phyloP scores from a whole-genome alignment of 2,113 vertebrate genomes.

The Sturnus vulgaris region DNA sequence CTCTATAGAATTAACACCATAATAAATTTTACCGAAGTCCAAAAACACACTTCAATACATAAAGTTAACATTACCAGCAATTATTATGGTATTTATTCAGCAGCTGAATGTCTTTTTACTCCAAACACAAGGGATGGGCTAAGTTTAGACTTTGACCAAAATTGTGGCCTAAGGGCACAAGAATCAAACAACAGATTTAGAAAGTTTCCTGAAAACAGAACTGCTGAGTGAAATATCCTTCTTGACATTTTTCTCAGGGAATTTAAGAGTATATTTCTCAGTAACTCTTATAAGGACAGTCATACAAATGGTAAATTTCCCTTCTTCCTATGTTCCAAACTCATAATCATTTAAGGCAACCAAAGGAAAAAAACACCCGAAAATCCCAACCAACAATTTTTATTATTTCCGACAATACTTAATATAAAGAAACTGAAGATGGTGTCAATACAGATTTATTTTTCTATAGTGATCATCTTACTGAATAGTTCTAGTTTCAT shows the following conservation, averaged over 20 bases:
- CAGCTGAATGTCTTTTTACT: not conserved
- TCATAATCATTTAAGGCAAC: not conserved
- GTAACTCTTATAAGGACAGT: not conserved
- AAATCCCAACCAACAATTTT: not conserved
- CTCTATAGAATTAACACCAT: slow-evolving; percentile 71
- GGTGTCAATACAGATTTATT: not conserved
- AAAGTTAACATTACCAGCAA: not conserved
- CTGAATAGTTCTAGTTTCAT: not conserved
- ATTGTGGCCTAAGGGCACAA: not conserved
- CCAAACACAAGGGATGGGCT: not conserved
- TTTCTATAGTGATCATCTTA: not conserved
- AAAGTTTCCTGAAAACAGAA: not conserved
- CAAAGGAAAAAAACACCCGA: not conserved
- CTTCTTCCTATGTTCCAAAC: not conserved
- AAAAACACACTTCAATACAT: not conserved
- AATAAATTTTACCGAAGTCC: not conserved
- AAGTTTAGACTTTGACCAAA: not conserved
- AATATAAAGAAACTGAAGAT: not conserved
- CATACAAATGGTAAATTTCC: not conserved
- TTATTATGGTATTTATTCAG: not conserved
- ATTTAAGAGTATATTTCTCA: not conserved
- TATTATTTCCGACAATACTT: not conserved
- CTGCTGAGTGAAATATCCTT: not conserved
- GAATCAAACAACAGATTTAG: not conserved
- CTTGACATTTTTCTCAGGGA: not conserved